Evolutionary conservation across 2,113 vertebrate species (phyloP), one percentile per base, ranked within the genome.

Genomic region (Cyanoramphus novaezelandiae): DNA sequence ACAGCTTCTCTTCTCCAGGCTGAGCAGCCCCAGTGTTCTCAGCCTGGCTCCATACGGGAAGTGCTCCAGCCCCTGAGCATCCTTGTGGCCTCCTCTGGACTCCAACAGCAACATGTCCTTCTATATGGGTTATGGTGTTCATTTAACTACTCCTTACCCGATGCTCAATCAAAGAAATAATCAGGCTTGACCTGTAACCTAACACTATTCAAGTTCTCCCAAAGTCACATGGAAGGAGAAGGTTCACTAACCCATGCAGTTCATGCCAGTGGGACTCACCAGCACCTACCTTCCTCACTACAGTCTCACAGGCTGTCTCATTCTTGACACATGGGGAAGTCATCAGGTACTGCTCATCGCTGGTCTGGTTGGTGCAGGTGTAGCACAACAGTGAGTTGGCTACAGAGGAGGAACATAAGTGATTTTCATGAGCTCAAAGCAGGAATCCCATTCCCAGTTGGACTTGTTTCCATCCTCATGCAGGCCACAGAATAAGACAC

Each of bases 241-340:
- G 11, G 6, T 47, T 76, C 57, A 15, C 33, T 35, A 79, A 11
- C 6, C 14, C 44, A 72, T 12, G 28, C 44, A n/a, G 33, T 20
- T 67, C 37, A 18, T 3, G 7, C 33, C 29, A 28, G 20, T 12
- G 3, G 37, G 19, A 85, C 53, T 50, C 67, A 85, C 47, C 19
- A 3, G 9, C 6, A 17, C 12, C 3, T 23, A 4, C 13, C 10
- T 25, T 24, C 47, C 12, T 4, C 17, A 62, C 5, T 12, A 9
- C 3, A 49, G 72, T 55, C 52, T 24, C 0, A 3, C 21, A 84
- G 47, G 24, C 35, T 59, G 60, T 43, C 10, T 65, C 39, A 23
- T 33, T 57, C 44, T 53, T 28, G 10, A 15, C 2, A 17, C 67
- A 37, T 6, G 4, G 7, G 21, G 35, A 37, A 53, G 74, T 10